phyloP scores from a whole-genome alignment of 2,113 vertebrate species.

The Notothenia coriiceps region DNA sequence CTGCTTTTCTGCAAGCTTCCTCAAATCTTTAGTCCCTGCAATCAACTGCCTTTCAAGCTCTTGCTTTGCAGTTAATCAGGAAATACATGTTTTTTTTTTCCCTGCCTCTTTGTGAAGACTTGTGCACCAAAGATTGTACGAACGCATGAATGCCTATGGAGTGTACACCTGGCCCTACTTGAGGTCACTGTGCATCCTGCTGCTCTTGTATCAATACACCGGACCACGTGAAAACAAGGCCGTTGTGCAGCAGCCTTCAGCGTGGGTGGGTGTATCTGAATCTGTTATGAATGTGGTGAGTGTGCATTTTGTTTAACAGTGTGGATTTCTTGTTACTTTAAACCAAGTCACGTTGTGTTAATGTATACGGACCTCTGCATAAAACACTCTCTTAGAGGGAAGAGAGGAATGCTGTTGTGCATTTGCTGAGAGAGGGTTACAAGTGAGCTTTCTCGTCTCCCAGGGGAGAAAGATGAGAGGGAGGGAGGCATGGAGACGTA shows the following conservation, averaged over 20 bases:
- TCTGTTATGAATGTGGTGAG: constrained; percentile 48
- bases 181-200: constrained; percentile 22
- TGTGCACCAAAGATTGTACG: background rate
- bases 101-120: too few relatives aligned
- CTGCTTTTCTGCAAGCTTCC: background rate
- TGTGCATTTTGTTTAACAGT: constrained; percentile 35
- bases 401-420: constrained; percentile 41
- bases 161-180: background rate
- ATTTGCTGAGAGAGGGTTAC: background rate
- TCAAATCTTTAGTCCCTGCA: background rate
- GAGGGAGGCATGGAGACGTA: constrained; percentile 10
- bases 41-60: background rate
- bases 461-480: constrained; percentile 50
- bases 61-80: background rate
- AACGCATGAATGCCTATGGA: too few relatives aligned
- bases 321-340: constrained; percentile 2
- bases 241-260: constrained; percentile 20
- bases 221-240: constrained; percentile 14
- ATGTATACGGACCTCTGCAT: constrained; percentile 11
- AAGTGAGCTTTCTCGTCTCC: constrained; percentile 53
- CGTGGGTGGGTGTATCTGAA: constrained; percentile 10
- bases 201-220: constrained; percentile 21
- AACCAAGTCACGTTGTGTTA: constrained; percentile 12
- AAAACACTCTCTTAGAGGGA: background rate
- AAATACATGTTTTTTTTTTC: background rate